A percentile compares a stretch with the other conserved stretches of the same genome.
Evolutionary conservation across 2,113 vertebrate genomes (phyloP).

Genomic region (Rhombomys opimus): DNA sequence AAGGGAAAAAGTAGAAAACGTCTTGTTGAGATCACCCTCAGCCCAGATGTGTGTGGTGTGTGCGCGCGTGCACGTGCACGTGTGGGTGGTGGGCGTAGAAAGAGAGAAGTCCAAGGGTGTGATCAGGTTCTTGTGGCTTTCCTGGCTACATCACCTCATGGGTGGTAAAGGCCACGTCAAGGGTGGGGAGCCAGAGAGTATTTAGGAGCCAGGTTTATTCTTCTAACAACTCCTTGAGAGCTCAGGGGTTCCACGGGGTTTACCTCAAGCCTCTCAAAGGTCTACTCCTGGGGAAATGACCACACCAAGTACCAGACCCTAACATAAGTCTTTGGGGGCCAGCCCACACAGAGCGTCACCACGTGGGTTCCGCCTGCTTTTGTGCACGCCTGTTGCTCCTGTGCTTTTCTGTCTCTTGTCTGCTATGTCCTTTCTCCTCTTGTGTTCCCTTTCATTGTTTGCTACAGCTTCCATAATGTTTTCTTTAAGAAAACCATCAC

Average conservation of each 20-base stretch:
- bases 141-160: neutral
- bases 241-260: neutral
- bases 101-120: neutral
- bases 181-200: neutral
- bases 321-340: neutral
- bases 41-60: neutral
- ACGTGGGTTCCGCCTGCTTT: too few species aligned
- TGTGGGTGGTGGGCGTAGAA: too few species aligned
- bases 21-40: neutral
- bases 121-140: neutral
- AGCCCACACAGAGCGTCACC: neutral
- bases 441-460: neutral
- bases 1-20: neutral
- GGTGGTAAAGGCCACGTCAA: neutral
- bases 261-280: neutral
- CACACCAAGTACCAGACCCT: neutral
- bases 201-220: neutral
- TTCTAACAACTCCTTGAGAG: neutral
- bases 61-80: too few species aligned
- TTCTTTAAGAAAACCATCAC: neutral
- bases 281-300: neutral
- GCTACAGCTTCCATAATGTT: neutral
- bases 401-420: neutral
- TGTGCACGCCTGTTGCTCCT: fast-evolving
- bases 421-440: neutral